Base-by-base conservation (phyloP, 1,140 invertebrate species). In the Centruroides sculpturatus region DNA sequence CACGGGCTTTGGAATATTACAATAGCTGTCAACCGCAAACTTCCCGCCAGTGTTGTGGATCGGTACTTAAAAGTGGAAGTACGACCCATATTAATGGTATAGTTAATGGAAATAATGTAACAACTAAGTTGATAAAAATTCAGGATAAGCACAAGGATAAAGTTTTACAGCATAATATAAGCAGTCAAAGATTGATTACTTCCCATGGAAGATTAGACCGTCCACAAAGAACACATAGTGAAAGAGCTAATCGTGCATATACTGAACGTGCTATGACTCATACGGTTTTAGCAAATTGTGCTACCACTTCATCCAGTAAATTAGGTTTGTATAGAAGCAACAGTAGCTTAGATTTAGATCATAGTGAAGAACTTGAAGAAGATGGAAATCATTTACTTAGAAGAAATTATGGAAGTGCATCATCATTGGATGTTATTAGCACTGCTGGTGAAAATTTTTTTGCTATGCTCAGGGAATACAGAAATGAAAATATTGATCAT, bases 381-480 rank as follows among this genome's bases (percentile, higher is more conserved):
- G 59, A 57, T 23, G 49, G 60, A 10, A 59, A 53, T 12, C 59
- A 59, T 35, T 53, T 57, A 48, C 63, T 78, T 48, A 69, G 77
- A 35, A 71, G 80, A 35, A 80, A 82, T 64, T 83, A 81, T 69
- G 81, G 81, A 47, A 79, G 79, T 71, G 76, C 79, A 71, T 83
- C 83, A 7, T 84, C 82, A 59, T 80, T 86, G 59, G 83, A 86
- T 70, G 76, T 84, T 59, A 79, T 84, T 48, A 70, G 69, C 46
- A 71, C 73, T 13, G 73, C 71, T n/a, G 77, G 78, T 47, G 84
- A 85, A 57, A 82, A 82, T 64, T 84, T 87, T 70, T 85, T 86
- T 72, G 84, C 83, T 7, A 86, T 92, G 84, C 79, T 91, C 8
- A 84, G 86, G 56, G 73, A 74, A 70, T 82, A 83, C 67, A 71